Base-by-base conservation (phyloP, 2,888 invertebrate species). In the Philaethria dido region DNA sequence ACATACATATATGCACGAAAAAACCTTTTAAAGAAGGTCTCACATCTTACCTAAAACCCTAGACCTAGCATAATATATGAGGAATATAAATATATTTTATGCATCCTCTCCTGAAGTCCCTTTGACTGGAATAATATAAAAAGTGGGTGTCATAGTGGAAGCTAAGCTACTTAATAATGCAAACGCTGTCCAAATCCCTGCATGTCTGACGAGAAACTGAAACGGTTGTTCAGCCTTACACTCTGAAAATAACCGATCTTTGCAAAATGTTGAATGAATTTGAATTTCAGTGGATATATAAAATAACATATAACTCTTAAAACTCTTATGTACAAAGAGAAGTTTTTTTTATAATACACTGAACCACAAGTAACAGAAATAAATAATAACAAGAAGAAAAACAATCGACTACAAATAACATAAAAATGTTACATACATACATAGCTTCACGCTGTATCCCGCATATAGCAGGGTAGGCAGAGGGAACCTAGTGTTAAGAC, bases 81-180 rank as follows among this genome's bases (percentile, higher is more conserved):
- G n/a, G 42, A 42, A 57, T 16, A 52, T 33, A 52, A 29, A 52
- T 52, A 52, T 52, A 50, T 29, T 50, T 29, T 50, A 29, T 50
- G 50, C 50, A 50, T 39, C n/a, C 39, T 39, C 39, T 42, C 22
- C 57, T 57, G n/a, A 42, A 20, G 22, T 29, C 22, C 18, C 60
- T 59, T 50, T 64, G 59, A 59, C 60, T 66, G 9, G 60, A 29
- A 42, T 52, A 52, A 66, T 62, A 66, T 61, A 62, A 66, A 66
- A 59, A 65, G 59, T 50, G 64, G 42, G 61, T 66, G 66, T 61
- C 52, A 54, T 36, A 45, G 52, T 66, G 66, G 61, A 61, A 44
- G 44, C 61, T 36, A 55, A 62, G 55, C 66, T 66, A 39, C 47
- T 66, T 62, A 61, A 66, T 62, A 66, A 66, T 66, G 61, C 61